These are phyloP conservation scores for Phorcus lineatus DNA, from an alignment of 2,888 invertebrate genomes.

Conservation along the genomic window DNA sequence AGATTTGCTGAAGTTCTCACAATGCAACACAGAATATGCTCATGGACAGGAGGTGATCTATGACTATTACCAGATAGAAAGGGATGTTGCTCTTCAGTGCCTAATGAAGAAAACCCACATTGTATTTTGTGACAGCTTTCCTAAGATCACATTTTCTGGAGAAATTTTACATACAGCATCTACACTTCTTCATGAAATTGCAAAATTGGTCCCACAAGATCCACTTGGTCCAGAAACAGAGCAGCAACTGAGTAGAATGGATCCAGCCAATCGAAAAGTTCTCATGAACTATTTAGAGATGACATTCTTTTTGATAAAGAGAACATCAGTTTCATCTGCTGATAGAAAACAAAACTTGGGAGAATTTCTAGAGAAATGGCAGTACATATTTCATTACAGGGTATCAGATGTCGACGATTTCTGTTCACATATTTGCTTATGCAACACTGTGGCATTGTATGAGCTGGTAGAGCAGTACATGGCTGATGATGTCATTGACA, in stretches of 20 bases:
- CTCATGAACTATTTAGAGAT: conserved; percentile 3
- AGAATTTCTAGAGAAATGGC: background rate
- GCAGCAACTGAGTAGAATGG: background rate
- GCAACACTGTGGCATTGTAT: background rate
- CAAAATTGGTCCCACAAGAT: background rate
- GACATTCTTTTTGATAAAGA: background rate
- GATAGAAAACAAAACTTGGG: background rate
- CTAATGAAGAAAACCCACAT: background rate
- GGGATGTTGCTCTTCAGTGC: background rate
- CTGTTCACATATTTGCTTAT: background rate
- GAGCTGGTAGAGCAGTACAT: background rate
- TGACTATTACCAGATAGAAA: background rate
- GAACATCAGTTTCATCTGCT: background rate
- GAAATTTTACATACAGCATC: background rate
- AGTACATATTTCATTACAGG: background rate
- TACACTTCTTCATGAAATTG: background rate
- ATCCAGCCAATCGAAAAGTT: background rate
- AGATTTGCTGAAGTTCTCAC: background rate
- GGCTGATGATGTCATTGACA: background rate
- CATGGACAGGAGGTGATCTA: background rate
- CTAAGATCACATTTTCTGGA: background rate
- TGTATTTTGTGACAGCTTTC: background rate
- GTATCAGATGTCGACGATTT: background rate
- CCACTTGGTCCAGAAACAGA: background rate
- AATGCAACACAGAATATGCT: background rate